A percentile compares a stretch with the other conserved stretches of the same genome.
Evolutionary conservation across 2,113 vertebrate genomes (phyloP).

Genomic region (Eolophus roseicapilla): DNA sequence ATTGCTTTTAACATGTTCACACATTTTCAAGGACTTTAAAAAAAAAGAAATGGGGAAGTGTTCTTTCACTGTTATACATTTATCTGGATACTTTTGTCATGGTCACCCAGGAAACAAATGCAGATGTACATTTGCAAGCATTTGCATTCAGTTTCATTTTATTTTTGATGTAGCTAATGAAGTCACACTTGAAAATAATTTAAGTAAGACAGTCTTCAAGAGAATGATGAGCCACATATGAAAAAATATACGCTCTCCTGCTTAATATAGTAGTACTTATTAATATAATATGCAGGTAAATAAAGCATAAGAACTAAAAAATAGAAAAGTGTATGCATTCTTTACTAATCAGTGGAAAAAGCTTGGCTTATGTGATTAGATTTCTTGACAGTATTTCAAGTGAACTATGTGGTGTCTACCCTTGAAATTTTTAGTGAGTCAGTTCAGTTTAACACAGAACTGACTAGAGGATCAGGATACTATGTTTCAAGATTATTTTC

Average conservation of each 20-base stretch:
- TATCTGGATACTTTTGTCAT: background rate
- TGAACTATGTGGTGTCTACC: background rate
- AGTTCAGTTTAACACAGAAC: background rate
- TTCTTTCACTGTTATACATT: background rate
- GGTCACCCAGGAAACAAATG: slow-evolving; percentile 28
- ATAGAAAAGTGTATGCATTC: background rate
- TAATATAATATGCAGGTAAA: background rate
- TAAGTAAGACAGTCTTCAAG: background rate
- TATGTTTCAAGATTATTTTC: background rate
- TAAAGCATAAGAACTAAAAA: background rate
- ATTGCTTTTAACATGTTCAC: background rate
- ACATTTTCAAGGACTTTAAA: background rate
- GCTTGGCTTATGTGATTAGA: background rate
- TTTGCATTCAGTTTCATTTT: background rate
- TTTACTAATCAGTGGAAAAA: background rate
- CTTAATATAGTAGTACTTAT: background rate
- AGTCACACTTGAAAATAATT: background rate
- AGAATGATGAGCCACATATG: background rate
- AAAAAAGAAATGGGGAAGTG: background rate
- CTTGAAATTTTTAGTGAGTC: background rate
- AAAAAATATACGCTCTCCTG: background rate
- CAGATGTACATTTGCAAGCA: background rate
- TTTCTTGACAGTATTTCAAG: background rate
- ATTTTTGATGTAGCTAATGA: background rate
- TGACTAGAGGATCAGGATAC: background rate